Percentiles rank a stretch among this genome's conserved stretches.
phyloP scores from a whole-genome alignment of 2,888 invertebrate genomes.

The Stenichneumon culpator region DNA sequence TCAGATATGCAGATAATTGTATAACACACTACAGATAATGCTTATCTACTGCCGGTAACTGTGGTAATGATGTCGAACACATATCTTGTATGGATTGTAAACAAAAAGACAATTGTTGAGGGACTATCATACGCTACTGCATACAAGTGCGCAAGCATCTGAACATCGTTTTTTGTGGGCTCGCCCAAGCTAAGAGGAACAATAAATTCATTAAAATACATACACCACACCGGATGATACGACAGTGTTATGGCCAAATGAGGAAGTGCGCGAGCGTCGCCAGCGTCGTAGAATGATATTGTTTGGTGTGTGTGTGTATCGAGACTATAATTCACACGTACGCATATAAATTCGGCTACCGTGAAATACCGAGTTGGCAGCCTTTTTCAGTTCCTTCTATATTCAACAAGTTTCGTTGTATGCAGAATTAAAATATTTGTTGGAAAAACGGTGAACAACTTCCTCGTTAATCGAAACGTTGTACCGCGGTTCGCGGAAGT shows the following conservation, averaged over 20 bases:
- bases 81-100: not conserved
- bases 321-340: not conserved
- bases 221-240: not conserved
- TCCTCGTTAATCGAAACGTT: not conserved
- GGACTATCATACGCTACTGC: not conserved
- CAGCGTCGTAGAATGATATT: not conserved
- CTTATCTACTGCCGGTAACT: conserved; percentile 38
- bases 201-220: too few relatives aligned
- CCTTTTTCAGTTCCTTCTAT: conserved; percentile 4
- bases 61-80: not conserved
- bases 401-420: conserved; percentile 47
- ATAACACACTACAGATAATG: conserved; percentile 1
- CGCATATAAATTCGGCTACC: not conserved
- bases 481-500: not conserved
- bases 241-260: too few relatives aligned
- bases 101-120: not conserved
- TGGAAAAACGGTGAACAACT: not conserved
- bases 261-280: too few relatives aligned
- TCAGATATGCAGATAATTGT: not conserved
- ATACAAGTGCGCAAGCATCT: not conserved
- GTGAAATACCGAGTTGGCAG: not conserved
- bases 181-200: not conserved
- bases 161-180: not conserved
- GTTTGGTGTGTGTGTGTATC: not conserved
- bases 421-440: not conserved